Evolutionary conservation across 2,113 vertebrate genomes (phyloP), one percentile per base, ranked within the genome.

Genomic region (Neofelis nebulosa): DNA sequence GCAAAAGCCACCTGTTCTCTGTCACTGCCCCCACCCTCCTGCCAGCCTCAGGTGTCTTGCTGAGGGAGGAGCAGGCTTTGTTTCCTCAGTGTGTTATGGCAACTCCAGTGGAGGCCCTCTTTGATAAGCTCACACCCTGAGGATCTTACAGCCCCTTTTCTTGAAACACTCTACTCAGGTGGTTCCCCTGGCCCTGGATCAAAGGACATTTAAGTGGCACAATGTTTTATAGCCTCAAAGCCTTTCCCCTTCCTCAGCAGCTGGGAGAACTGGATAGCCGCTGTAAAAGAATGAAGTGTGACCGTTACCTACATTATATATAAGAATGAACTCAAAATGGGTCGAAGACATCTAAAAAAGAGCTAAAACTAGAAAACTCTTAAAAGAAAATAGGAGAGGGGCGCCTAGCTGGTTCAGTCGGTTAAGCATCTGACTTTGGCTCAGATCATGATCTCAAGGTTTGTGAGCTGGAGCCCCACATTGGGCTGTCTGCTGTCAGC

Each of bases 201-300:
- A 76, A 45, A 95, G 52, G 21, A 85, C 86, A 80, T 41, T 94
- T 82, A 89, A 48, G 82, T 68, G 80, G 80, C 78, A 91, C 33
- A 33, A 21, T 21, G 1, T 48, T 61, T 5, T 55, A 23, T 27
- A 33, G 71, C 71, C 45, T 91, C 16, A 93, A 57, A 7, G 25
- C 27, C 74, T 87, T 31, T 92, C 63, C 18, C 11, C 45, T 5
- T 11, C 74, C 55, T 71, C 29, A 63, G 41, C 41, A 95, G 19
- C 55, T 25, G 48, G 45, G 66, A 91, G 19, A 88, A 65, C 52
- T 16, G 52, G 57, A 89, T 1, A 65, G 3, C 41, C 38, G 2
- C 36, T n/a, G 65, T 31, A 25, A 55, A 63, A 82, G 19, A 73
- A 87, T n/a, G 18, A 83, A 36, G 8, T 25, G 57, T 71, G 65